Evolutionary conservation across 2,797 vertebrate species (phyloP), one percentile per base, ranked within the genome.

Genomic region (Coccyzus lansbergi): DNA sequence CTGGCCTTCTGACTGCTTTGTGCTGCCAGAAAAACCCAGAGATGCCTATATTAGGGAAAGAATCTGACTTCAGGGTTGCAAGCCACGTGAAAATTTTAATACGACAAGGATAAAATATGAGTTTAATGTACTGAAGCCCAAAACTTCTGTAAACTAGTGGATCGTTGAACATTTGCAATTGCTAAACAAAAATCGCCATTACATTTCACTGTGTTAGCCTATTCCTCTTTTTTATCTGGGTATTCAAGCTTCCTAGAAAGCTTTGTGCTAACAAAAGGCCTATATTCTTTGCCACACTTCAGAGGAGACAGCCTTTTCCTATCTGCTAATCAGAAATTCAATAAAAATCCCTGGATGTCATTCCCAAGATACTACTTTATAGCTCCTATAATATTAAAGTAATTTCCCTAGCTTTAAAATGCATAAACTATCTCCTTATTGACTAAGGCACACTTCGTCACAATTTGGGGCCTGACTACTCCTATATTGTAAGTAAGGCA

Each of bases 81-180:
- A 95, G 87, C 80, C 63, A 84, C 2, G 3, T 64, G 58, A 86
- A 92, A 92, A 90, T 88, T 91, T 91, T 90, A 79, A 84, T 93
- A 94, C 76, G 77, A 95, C 92, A 93, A 60, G 80, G 36, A 90
- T 63, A 92, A 97, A 95, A 95, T 93, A 95, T 74, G 93, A 91
- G 85, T 86, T 93, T 91, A 92, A 93, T 91, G 90, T 83, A 86
- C 83, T 64, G 83, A 91, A 94, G 90, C 29, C 60, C 92, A 91
- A 93, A 94, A 63, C 69, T 85, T 83, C 55, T 86, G 59, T 88
- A 93, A 94, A 52, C 85, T 58, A 85, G 75, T 38, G n/a, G 55
- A 91, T 74, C 91, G 85, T 67, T 84, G 84, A 94, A 91, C 62
- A 38, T 12, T 38, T 38, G 38, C 60, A 84, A 74, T 84, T 82